A percentile compares a stretch with the other conserved stretches of the same genome.
These are phyloP conservation scores for Limnothrissa miodon DNA, from an alignment of 2,113 vertebrate species.

Conservation along the genomic window DNA sequence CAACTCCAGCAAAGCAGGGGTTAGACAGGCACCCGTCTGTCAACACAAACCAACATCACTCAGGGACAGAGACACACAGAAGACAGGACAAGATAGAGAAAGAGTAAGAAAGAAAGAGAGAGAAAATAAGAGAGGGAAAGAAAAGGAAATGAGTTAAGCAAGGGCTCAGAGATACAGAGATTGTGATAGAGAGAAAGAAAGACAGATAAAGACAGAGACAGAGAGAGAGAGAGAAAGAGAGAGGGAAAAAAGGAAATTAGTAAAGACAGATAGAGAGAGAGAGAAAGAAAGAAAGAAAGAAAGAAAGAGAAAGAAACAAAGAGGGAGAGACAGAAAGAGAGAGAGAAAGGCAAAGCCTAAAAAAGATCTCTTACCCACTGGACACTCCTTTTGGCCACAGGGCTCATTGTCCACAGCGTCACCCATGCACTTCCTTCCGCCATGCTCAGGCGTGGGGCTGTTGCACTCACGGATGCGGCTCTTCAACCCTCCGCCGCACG, in stretches of 20 bases:
- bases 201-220: neutral
- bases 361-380: constrained; percentile 70
- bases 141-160: neutral
- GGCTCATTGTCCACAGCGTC: constrained; percentile 79
- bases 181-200: neutral
- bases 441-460: constrained; percentile 82
- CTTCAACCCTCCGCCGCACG: constrained; percentile 87
- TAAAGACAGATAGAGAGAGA: neutral
- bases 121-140: neutral
- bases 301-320: neutral
- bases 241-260: neutral
- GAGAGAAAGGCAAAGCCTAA: neutral
- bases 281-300: neutral
- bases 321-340: neutral
- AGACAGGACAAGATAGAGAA: neutral
- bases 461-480: constrained; percentile 83
- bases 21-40: constrained; percentile 88
- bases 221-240: neutral
- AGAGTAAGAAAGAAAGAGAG: neutral
- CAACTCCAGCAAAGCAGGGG: constrained; percentile 89
- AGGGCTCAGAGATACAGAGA: neutral
- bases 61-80: neutral
- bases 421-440: constrained; percentile 83
- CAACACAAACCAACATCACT: constrained; percentile 26
- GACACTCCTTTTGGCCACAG: constrained; percentile 85